Evolutionary conservation across 2,797 vertebrate species (phyloP), one percentile per base, ranked within the genome.

Genomic region (Podargus strigoides): DNA sequence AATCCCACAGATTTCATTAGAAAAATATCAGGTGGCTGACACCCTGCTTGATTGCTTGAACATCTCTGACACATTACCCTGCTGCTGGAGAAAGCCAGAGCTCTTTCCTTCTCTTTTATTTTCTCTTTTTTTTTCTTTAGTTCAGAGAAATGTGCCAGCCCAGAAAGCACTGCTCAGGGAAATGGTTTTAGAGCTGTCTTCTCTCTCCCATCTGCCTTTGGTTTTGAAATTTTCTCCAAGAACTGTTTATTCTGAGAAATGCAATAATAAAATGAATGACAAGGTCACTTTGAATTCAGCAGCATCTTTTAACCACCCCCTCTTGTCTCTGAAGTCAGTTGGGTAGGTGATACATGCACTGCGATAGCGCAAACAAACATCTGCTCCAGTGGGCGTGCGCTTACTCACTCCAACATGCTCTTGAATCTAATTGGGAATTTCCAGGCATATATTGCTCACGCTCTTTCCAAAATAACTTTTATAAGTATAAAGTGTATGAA

Each of bases 401-500:
- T 94, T 95, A 94, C 93, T 97, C 96, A 96, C 5, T 78, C 84
- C 83, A 89, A 32, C 94, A 86, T 32, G 75, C 91, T 96, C 95
- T 96, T 90, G 78, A 76, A 79, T 94, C 75, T 97, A 93, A 97
- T 95, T 96, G 94, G 97, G 96, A 98, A 96, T 96, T 84, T 97
- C 90, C 97, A 97, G 94, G 94, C 93, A 70, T 80, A 91, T 53
- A 67, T 89, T 92, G 95, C 95, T 96, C 95, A 94, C 11, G 9
- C 47, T 96, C 89, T 79, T 91, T 97, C 90, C 86, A 95, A 97
- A 97, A 97, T 97, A 97, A 94, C 97, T 97, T 95, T 87, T 93
- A 7, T 53, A 96, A 94, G 93, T 73, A 88, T 76, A 93, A 93
- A 94, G 76, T 72, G 79, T 20, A 30, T 92, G 87, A 96, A 93